Evolutionary conservation across 2,888 invertebrate genomes (phyloP), one percentile per base, ranked within the genome.

Genomic region (Scaptomyza parva): DNA sequence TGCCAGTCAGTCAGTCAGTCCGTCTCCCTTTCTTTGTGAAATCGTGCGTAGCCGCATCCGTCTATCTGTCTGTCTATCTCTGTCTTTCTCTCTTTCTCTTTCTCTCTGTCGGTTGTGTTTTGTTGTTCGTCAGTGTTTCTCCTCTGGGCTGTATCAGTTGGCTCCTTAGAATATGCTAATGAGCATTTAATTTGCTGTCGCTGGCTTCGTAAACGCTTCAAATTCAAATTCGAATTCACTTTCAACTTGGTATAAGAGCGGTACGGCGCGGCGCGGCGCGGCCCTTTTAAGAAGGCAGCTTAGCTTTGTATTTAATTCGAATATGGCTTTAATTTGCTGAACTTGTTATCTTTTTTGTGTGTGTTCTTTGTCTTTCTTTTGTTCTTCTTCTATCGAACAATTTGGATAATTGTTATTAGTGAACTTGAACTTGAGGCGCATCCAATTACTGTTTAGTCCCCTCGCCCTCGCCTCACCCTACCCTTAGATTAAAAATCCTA

Each of bases 181-280:
- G 79, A 78, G 83, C 82, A 65, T 80, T 78, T 76, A 83, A 78
- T 78, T 78, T 72, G 53, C 69, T 50, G 63, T 68, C 58, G 28
- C 63, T 67, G 71, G 44, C 40, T 59, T 53, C 53, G 66, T 59
- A 78, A 78, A 78, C 70, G 82, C 63, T 61, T 75, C 60, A 67
- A 76, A 4, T 24, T 24, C 22, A 74, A 74, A 65, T 76, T 74
- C 47, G 69, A 78, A 78, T 76, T 75, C 70, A 78, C 77, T 82
- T 78, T 82, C 78, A 81, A 78, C 76, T 82, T 51, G 55, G 68
- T 64, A n/a, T n/a, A n/a, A n/a, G n/a, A n/a, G n/a, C n/a, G n/a
- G n/a, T n/a, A n/a, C n/a, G n/a, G n/a, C n/a, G n/a, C n/a, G n/a
- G n/a, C n/a, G 64, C 64, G 4, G 33, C 17, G 17, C 1, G 12